Percentiles rank a stretch among this genome's conserved stretches.
Conservation (phyloP, 1,140 invertebrate genomes). For the Brachionus paranguensis region DNA sequence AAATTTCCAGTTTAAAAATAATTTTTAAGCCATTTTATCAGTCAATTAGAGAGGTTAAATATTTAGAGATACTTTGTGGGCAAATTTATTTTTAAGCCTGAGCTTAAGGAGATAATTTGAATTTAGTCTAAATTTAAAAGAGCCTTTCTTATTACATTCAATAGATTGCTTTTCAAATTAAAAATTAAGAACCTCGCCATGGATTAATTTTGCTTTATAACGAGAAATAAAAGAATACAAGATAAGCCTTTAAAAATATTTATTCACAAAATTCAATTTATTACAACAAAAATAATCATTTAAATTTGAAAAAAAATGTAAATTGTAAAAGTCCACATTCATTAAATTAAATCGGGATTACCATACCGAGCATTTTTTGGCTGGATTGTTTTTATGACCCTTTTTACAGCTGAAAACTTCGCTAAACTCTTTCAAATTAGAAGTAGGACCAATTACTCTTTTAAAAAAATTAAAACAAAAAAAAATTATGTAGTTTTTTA, state of each 20-base stretch:
- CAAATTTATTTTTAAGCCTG: neutral
- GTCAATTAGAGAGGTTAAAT: neutral
- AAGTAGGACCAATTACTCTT: slow-evolving; percentile 37
- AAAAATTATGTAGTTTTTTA: neutral
- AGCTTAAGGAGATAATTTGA: neutral
- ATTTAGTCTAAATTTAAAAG: neutral
- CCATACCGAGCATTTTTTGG: slow-evolving; percentile 40
- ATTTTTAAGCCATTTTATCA: neutral
- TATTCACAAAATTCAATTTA: neutral
- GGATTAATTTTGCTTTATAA: neutral
- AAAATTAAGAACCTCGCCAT: neutral
- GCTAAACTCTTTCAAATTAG: slow-evolving; percentile 27
- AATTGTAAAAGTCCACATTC: neutral
- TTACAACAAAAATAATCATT: neutral
- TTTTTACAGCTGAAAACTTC: slow-evolving; percentile 22
- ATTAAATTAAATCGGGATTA: neutral
- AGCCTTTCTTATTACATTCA: neutral
- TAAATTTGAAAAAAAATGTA: neutral
- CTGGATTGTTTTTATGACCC: slow-evolving; percentile 20
- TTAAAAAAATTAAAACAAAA: neutral
- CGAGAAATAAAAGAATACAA: neutral
- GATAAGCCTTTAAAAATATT: slow-evolving; percentile 18
- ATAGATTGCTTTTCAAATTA: neutral
- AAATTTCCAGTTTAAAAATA: neutral
- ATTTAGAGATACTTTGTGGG: neutral